Evolutionary conservation across 1,140 invertebrate species (phyloP), one percentile per base, ranked within the genome.

Genomic region (Harpegnathos saltator): DNA sequence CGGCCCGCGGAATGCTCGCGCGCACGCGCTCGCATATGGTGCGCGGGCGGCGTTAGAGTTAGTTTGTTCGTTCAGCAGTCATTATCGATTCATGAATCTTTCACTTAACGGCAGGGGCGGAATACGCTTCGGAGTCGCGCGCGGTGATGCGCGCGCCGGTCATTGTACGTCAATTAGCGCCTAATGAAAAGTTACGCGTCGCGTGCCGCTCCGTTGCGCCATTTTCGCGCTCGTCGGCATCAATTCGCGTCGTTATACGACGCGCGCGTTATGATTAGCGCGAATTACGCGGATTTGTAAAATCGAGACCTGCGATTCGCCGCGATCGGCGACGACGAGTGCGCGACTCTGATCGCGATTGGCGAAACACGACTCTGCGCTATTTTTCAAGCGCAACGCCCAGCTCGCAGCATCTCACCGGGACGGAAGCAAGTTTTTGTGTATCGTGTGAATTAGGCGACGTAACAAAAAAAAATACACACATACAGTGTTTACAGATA

Each of bases 51-150:
- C 14, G 33, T 59, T 80, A 58, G 44, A 7, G 33, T 59, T 80
- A 58, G 22, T 44, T 26, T 48, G 52, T 54, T 80, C 65, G 75
- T 24, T n/a, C n/a, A n/a, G n/a, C 69, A 80, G 65, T 80, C 75
- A 80, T 80, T 80, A 80, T 80, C 52, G 65, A 80, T 71, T 52
- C 75, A 71, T 80, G 75, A 80, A 80, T 80, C 65, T 80, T 80
- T 80, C 75, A 80, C 75, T 80, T 80, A 71, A 68, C 75, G 33
- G 22, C n/a, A 1, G 50, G n/a, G 56, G 44, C 38, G 29, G 61
- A 71, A 58, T 80, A 80, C 17, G 52, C 19, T 54, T n/a, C 74
- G 44, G 11, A 66, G 33, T 38, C 54, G 33, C 33, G 63, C 54
- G 33, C 33, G 63, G 17, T 33, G 63, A 78, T 58, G 63, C 61